Evolutionary conservation across 2,113 vertebrate genomes (phyloP).

Genomic region (Plectropomus leopardus): DNA sequence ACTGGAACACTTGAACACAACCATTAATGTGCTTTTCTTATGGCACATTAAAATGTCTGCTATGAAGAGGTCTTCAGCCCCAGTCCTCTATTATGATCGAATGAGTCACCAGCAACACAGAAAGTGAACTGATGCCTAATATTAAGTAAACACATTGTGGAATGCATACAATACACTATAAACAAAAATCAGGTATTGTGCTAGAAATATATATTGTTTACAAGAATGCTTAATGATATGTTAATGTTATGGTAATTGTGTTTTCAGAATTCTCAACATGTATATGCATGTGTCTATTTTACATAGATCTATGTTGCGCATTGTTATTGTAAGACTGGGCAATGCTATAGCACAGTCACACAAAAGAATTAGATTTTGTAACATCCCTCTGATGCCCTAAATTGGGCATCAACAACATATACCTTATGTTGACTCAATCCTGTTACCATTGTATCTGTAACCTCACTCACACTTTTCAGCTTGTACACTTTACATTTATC

Average conservation of each 20-base stretch:
- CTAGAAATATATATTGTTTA: not conserved
- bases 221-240: not conserved
- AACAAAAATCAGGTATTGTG: not conserved
- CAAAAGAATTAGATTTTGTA: conserved; percentile 27
- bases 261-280: not conserved
- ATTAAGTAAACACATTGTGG: conserved; percentile 19
- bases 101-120: conserved; percentile 10
- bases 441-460: conserved; percentile 60
- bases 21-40: not conserved
- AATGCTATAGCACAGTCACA: not conserved
- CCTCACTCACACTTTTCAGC: conserved; percentile 63
- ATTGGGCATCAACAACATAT: conserved; percentile 40
- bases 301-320: not conserved
- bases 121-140: not conserved
- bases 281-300: not conserved
- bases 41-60: not conserved
- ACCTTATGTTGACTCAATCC: conserved; percentile 55
- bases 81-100: not conserved
- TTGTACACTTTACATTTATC: conserved; percentile 46
- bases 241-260: not conserved
- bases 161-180: not conserved
- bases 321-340: not conserved
- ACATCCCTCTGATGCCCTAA: conserved; percentile 20
- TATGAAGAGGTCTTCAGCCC: not conserved
- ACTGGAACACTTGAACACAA: not conserved